Percentiles rank a stretch among this genome's conserved stretches.
Evolutionary conservation across 2,113 vertebrate species (phyloP).

Genomic region (Plectropomus leopardus): DNA sequence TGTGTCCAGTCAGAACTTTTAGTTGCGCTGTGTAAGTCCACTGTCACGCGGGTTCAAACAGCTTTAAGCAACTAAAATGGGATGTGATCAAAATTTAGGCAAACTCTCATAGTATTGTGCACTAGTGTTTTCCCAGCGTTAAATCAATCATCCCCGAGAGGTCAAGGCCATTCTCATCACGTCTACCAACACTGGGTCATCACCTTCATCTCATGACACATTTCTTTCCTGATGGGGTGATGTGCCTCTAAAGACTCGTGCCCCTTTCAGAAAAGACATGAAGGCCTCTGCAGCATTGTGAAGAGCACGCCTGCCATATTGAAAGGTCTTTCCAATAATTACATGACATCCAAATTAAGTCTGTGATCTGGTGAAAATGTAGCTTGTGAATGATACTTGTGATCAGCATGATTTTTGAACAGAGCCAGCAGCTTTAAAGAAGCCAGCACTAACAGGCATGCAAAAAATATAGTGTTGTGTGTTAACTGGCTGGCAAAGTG

Average conservation of each 20-base stretch:
- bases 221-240: slow-evolving; percentile 53
- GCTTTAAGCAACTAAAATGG: neutral
- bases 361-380: slow-evolving; percentile 16
- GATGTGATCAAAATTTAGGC: neutral
- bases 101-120: neutral
- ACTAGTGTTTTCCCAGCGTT: slow-evolving; percentile 14
- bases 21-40: neutral
- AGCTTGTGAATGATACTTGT: neutral
- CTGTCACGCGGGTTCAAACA: neutral
- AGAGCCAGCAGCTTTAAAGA: neutral
- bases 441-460: neutral
- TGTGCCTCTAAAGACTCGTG: slow-evolving; percentile 8
- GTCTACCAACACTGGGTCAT: slow-evolving; percentile 29
- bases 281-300: slow-evolving; percentile 28
- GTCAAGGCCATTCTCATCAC: slow-evolving; percentile 43
- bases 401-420: neutral
- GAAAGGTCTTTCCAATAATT: slow-evolving; percentile 63
- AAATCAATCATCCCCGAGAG: slow-evolving; percentile 50
- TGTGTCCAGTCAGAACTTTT: neutral
- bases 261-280: slow-evolving; percentile 28
- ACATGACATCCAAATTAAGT: slow-evolving; percentile 30
- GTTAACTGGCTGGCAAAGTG: slow-evolving; percentile 25
- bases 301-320: slow-evolving; percentile 43
- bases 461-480: neutral
- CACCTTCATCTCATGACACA: slow-evolving; percentile 44